These are phyloP conservation scores for Chrysaora quinquecirrha DNA, from an alignment of 30 jellyfish, hydroid and myxozoan species.

Conservation along the genomic window DNA sequence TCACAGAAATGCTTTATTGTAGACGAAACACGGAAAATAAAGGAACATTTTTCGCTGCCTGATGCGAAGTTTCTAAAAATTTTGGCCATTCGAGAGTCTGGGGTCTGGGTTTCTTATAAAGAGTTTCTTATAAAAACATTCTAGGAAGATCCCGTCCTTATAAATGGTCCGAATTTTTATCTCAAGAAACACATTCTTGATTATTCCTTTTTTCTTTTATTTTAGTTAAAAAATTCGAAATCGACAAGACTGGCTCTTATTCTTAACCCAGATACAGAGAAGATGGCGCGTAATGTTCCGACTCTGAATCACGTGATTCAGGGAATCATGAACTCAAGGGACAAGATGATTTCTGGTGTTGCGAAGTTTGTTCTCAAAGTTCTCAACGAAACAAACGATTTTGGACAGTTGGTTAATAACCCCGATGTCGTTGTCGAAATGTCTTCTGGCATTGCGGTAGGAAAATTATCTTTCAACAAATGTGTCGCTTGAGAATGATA, in stretches of 20 bases:
- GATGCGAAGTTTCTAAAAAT: too few species aligned
- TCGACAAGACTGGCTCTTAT: slow-evolving; percentile 52
- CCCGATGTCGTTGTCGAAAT: slow-evolving; percentile 50
- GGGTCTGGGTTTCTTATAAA: too few species aligned
- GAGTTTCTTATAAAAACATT: too few species aligned
- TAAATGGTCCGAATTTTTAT: too few species aligned
- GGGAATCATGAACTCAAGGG: slow-evolving; percentile 60
- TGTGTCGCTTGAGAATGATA: too few species aligned
- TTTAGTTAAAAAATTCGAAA: slow-evolving; percentile 41
- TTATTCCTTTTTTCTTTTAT: neutral
- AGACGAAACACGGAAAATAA: too few species aligned
- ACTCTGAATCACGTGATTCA: slow-evolving; percentile 61
- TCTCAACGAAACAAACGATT: slow-evolving; percentile 60
- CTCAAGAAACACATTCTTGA: too few species aligned
- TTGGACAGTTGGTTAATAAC: slow-evolving; percentile 21
- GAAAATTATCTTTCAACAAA: neutral
- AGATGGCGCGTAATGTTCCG: neutral
- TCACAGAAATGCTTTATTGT: too few species aligned
- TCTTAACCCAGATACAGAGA: slow-evolving; percentile 38
- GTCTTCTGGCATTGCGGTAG: slow-evolving; percentile 67
- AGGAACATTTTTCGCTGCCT: too few species aligned
- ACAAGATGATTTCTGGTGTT: slow-evolving; percentile 68
- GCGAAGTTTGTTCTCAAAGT: slow-evolving; percentile 66
- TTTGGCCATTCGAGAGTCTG: too few species aligned
- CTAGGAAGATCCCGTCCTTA: too few species aligned